Evolutionary conservation across 2,113 vertebrate genomes (phyloP).

Genomic region (Ciconia maguari): DNA sequence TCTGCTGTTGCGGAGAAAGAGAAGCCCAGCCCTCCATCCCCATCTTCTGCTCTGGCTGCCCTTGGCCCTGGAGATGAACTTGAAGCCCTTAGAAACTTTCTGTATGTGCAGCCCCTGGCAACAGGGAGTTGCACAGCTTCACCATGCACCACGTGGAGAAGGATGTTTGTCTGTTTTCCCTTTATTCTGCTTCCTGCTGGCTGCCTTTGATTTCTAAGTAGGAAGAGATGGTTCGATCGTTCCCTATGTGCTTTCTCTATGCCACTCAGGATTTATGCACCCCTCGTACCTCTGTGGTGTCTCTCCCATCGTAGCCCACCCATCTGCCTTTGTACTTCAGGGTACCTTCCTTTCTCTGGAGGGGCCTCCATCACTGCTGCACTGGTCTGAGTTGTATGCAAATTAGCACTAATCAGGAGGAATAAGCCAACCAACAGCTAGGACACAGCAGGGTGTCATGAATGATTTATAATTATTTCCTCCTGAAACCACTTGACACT

Average conservation of each 20-base stretch:
- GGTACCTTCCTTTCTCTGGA: background rate
- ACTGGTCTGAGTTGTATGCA: slow-evolving; percentile 1
- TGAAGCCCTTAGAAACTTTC: background rate
- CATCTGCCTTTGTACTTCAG: background rate
- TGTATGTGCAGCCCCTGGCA: background rate
- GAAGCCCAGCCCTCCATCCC: background rate
- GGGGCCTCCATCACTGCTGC: background rate
- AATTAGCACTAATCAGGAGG: slow-evolving; percentile 11
- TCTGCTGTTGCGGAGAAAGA: background rate
- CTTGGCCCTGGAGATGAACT: background rate
- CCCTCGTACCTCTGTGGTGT: background rate
- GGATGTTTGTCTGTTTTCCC: background rate
- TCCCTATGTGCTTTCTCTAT: background rate
- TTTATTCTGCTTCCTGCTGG: background rate
- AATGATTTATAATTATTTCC: slow-evolving; percentile 60
- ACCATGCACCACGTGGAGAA: fast-evolving
- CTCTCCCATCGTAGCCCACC: background rate
- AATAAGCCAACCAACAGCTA: slow-evolving; percentile 28
- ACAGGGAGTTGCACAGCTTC: background rate
- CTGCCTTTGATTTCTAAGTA: background rate
- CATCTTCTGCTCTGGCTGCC: background rate
- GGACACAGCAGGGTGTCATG: background rate
- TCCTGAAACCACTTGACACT: slow-evolving; percentile 65
- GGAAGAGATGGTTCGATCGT: background rate
- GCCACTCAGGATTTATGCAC: background rate